Evolutionary conservation across 2,113 vertebrate genomes (phyloP).

Genomic region (Amazona vittata): DNA sequence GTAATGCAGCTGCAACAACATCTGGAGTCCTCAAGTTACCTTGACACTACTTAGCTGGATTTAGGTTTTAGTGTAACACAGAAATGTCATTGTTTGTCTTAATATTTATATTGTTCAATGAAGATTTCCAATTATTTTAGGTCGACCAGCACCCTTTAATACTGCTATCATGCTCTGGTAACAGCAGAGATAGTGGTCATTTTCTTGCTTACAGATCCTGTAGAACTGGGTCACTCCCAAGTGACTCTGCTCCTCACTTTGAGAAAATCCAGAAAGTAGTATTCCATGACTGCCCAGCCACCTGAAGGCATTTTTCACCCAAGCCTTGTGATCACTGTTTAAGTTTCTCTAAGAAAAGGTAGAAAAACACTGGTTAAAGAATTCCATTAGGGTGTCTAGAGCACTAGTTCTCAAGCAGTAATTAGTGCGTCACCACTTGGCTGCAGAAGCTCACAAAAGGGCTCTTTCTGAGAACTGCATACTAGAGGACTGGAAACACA

Average conservation of each 20-base stretch:
- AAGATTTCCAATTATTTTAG: background rate
- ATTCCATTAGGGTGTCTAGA: background rate
- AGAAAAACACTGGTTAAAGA: background rate
- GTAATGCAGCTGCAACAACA: constrained; percentile 64
- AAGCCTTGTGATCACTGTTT: background rate
- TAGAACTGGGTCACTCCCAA: background rate
- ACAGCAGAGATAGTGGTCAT: background rate
- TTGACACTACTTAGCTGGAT: constrained; percentile 20
- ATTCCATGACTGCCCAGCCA: background rate
- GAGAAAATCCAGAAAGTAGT: background rate
- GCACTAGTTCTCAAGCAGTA: background rate
- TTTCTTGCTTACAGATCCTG: background rate
- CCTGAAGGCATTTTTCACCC: background rate
- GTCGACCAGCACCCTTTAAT: background rate
- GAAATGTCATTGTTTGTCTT: constrained; percentile 25
- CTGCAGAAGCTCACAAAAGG: background rate
- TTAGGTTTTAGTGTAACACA: constrained; percentile 1
- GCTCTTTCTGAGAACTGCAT: background rate
- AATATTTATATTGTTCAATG: background rate
- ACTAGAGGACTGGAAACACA: background rate
- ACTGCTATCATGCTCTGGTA: background rate
- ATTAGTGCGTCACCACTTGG: rapidly evolving
- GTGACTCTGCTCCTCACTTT: background rate
- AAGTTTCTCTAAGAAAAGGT: background rate
- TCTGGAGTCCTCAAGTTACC: constrained; percentile 62